Evolutionary conservation across 2,888 invertebrate species (phyloP).

Genomic region (Caenorhabditis sp.): DNA sequence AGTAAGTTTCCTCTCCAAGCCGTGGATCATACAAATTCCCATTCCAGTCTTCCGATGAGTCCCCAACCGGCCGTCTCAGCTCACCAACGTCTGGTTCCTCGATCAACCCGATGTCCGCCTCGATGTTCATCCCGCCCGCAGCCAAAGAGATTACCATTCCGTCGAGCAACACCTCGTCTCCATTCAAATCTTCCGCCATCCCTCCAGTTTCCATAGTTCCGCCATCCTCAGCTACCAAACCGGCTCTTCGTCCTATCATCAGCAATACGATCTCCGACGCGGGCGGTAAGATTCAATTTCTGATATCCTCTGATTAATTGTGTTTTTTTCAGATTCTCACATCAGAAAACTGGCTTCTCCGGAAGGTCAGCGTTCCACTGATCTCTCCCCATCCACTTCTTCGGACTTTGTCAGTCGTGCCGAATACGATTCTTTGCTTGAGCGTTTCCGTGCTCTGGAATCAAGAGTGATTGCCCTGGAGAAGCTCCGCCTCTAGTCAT

Average conservation of each 20-base stretch:
- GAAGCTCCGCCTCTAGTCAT: conserved; percentile 36
- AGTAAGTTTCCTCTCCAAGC: conserved; percentile 29
- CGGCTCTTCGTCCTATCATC: conserved; percentile 48
- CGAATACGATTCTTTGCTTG: conserved; percentile 56
- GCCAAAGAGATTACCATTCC: conserved; percentile 38
- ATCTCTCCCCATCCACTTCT: background rate
- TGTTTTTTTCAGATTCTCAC: conserved; percentile 16
- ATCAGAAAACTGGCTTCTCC: conserved; percentile 40
- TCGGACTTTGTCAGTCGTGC: conserved; percentile 57
- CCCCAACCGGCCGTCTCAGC: conserved; percentile 43
- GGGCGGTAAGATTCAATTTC: conserved; percentile 12
- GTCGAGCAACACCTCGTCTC: conserved; percentile 22
- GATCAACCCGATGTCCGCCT: conserved; percentile 52
- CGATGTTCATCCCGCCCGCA: conserved; percentile 52
- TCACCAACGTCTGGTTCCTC: conserved; percentile 44
- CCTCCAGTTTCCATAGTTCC: conserved; percentile 33
- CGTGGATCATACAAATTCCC: too few relatives aligned
- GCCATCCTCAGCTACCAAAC: conserved; percentile 56
- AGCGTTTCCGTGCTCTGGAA: conserved; percentile 54
- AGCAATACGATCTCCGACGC: conserved; percentile 16
- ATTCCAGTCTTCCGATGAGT: conserved; percentile 57
- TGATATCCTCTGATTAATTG: background rate
- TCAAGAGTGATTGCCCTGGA: conserved; percentile 46
- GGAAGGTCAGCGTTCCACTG: conserved; percentile 20
- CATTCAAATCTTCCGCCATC: conserved; percentile 28